Conservation (phyloP, 2,113 vertebrate genomes). For the Tachycineta bicolor region DNA sequence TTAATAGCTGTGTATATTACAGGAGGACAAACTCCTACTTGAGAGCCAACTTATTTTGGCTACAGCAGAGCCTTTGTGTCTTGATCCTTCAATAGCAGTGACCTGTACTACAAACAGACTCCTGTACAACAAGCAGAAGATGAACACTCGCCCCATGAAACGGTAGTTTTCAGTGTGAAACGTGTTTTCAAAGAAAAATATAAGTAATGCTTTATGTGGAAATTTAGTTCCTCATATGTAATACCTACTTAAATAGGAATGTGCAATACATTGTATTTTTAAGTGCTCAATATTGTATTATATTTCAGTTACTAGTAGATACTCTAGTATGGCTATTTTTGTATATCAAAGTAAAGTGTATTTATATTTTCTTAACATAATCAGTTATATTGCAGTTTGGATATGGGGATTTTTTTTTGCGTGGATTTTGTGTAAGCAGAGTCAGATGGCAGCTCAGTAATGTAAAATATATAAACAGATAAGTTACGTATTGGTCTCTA, state of each 20-base stretch:
- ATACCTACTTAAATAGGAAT: not conserved
- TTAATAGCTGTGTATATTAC: constrained; percentile 17
- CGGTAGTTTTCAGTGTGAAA: constrained; percentile 70
- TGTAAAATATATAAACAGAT: not conserved
- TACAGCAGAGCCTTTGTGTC: constrained; percentile 95
- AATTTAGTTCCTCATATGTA: not conserved
- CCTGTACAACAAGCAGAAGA: constrained; percentile 97
- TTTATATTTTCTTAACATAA: not conserved
- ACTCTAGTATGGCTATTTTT: not conserved
- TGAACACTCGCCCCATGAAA: constrained; percentile 97
- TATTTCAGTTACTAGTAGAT: not conserved
- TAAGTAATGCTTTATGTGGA: not conserved
- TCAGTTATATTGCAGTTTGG: not conserved
- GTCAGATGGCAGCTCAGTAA: not conserved
- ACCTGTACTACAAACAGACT: constrained; percentile 94
- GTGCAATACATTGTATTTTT: not conserved
- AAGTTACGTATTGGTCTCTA: not conserved
- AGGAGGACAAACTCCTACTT: constrained; percentile 97
- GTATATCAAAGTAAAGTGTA: not conserved
- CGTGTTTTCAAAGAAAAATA: not conserved
- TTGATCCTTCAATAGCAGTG: constrained; percentile 97
- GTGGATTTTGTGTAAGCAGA: not conserved
- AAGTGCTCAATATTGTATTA: not conserved
- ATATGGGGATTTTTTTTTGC: not conserved
- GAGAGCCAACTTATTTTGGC: constrained; percentile 97